Evolutionary conservation across 2,888 invertebrate species (phyloP).

Genomic region (Ophion obscuratus): DNA sequence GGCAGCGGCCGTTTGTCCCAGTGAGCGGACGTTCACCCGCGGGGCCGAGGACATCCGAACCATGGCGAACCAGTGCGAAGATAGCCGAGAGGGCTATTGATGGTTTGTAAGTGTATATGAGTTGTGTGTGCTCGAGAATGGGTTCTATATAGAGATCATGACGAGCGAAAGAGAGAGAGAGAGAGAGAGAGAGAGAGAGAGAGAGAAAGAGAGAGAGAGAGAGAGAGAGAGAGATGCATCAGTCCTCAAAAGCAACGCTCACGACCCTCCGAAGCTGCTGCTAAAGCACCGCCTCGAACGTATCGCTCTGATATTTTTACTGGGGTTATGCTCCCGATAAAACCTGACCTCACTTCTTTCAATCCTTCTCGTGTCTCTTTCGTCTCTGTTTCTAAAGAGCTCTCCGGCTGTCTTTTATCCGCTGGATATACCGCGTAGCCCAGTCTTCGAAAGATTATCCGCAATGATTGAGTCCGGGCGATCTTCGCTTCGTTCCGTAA

Average conservation of each 20-base stretch:
- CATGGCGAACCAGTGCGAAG: conserved; percentile 72
- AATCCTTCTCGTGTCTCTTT: conserved; percentile 30
- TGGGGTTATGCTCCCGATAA: conserved; percentile 67
- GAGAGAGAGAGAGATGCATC: conserved; percentile 53
- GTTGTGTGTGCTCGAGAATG: conserved; percentile 44
- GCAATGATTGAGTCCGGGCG: conserved; percentile 41
- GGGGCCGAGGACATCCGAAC: conserved; percentile 80
- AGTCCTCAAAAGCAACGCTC: conserved; percentile 63
- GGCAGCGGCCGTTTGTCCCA: conserved; percentile 80
- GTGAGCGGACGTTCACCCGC: conserved; percentile 83
- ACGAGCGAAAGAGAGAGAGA: conserved; percentile 30
- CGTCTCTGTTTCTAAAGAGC: conserved; percentile 12
- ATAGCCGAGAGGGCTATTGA: conserved; percentile 67
- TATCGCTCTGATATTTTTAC: conserved; percentile 69
- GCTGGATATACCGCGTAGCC: conserved; percentile 44
- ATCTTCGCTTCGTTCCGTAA: conserved; percentile 38
- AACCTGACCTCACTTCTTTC: conserved; percentile 64
- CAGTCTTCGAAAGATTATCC: conserved; percentile 48
- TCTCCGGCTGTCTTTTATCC: conserved; percentile 19
- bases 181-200: conserved; percentile 25
- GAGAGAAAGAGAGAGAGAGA: conserved; percentile 28
- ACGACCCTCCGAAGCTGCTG: conserved; percentile 63
- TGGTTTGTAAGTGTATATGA: conserved; percentile 5
- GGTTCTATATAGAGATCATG: conserved; percentile 50
- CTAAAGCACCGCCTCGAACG: conserved; percentile 45